A percentile compares a stretch with the other conserved stretches of the same genome.
Conservation (phyloP, 2,113 vertebrate genomes). For the Steatornis caripensis region DNA sequence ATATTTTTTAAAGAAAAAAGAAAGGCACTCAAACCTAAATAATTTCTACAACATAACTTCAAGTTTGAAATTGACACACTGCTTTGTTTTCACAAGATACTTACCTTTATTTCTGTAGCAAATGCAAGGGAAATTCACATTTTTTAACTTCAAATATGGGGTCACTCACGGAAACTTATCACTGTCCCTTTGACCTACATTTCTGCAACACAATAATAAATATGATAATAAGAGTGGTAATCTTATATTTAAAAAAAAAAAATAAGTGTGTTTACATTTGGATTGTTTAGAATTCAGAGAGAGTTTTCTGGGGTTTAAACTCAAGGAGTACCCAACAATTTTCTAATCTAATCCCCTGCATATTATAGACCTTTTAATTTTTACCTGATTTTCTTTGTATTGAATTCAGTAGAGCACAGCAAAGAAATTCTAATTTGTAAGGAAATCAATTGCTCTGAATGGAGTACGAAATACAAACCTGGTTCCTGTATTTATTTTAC, state of each 20-base stretch:
- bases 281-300: neutral
- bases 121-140: neutral
- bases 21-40: neutral
- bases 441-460: neutral
- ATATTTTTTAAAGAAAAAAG: neutral
- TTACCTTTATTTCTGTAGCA: neutral
- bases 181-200: neutral
- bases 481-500: neutral
- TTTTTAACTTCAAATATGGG: neutral
- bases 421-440: neutral
- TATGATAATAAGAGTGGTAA: neutral
- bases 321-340: neutral
- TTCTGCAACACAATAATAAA: neutral
- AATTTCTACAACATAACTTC: neutral
- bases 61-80: neutral
- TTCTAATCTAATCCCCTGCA: neutral
- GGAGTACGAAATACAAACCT: neutral
- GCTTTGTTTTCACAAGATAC: neutral
- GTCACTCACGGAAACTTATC: neutral
- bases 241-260: neutral
- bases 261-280: neutral
- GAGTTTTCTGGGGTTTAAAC: neutral
- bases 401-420: neutral
- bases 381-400: neutral
- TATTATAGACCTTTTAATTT: neutral